phyloP scores from a whole-genome alignment of 2,888 invertebrate genomes.

The Cyclophora albipunctata region DNA sequence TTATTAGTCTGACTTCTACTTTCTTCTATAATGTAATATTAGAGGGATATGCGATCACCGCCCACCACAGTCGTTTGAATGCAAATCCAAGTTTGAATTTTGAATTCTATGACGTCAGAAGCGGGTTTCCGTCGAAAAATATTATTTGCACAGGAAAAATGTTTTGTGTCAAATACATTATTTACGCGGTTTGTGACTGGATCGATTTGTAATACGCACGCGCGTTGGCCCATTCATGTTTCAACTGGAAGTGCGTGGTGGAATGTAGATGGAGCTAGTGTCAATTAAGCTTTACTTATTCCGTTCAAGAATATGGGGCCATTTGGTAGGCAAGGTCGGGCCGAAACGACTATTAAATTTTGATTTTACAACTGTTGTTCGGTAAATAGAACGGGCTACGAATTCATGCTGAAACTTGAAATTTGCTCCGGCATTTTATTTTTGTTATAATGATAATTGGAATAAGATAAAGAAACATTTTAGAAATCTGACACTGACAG shows the following conservation, averaged over 20 bases:
- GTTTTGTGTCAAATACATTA: constrained; percentile 53
- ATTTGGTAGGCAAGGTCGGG: constrained; percentile 11
- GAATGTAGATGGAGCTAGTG: constrained; percentile 48
- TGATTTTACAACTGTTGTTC: constrained; percentile 19
- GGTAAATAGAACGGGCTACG: constrained; percentile 13
- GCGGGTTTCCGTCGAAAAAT: constrained; percentile 22
- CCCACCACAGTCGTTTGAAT: constrained; percentile 3
- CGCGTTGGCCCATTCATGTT: constrained; percentile 57
- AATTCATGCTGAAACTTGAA: constrained; percentile 8
- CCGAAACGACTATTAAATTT: constrained; percentile 13
- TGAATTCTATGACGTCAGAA: constrained; percentile 20
- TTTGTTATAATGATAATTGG: too few relatives aligned
- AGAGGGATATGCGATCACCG: neutral
- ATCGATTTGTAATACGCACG: constrained; percentile 65
- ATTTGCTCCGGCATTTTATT: constrained; percentile 7
- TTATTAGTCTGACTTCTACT: constrained; percentile 4
- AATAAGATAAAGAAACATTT: too few relatives aligned
- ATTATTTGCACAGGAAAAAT: constrained; percentile 26
- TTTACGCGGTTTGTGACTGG: constrained; percentile 50
- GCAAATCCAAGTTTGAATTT: constrained; percentile 16
- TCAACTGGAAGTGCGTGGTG: constrained; percentile 22
- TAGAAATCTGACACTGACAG: too few relatives aligned
- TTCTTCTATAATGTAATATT: constrained; percentile 3
- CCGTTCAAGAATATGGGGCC: constrained; percentile 1
- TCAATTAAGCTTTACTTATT: constrained; percentile 28